A percentile compares a stretch with the other conserved stretches of the same genome.
Evolutionary conservation across 2,113 vertebrate genomes (phyloP).

Genomic region (Microtus ochrogaster): DNA sequence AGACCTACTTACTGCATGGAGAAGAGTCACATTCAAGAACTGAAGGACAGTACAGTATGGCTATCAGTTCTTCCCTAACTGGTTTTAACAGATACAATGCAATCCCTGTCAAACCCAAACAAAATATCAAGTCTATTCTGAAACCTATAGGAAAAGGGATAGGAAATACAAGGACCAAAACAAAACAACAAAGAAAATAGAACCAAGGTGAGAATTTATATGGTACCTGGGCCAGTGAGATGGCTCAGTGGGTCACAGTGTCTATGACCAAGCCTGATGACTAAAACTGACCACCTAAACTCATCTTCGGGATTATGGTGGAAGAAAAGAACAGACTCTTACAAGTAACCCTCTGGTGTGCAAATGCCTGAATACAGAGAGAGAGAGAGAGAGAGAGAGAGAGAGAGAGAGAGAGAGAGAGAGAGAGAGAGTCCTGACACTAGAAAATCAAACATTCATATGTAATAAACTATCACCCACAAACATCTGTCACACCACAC

Average conservation of each 20-base stretch:
- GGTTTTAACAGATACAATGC: background rate
- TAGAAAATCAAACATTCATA: rapidly evolving
- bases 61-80: background rate
- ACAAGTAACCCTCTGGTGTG: background rate
- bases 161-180: background rate
- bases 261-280: background rate
- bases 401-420: background rate
- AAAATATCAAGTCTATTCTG: background rate
- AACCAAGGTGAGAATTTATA: background rate
- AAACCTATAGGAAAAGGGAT: background rate
- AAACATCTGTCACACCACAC: background rate
- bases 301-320: background rate
- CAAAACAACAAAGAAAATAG: background rate
- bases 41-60: background rate
- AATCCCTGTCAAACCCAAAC: background rate
- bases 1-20: background rate
- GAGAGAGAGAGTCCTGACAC: background rate
- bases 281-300: background rate
- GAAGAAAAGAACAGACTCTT: background rate
- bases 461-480: background rate
- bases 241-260: background rate
- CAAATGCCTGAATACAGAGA: background rate
- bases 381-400: background rate
- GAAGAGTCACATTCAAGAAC: background rate
- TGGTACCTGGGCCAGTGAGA: background rate